Base-by-base conservation (phyloP, 2,888 invertebrate genomes). In the Drosophila histrio region DNA sequence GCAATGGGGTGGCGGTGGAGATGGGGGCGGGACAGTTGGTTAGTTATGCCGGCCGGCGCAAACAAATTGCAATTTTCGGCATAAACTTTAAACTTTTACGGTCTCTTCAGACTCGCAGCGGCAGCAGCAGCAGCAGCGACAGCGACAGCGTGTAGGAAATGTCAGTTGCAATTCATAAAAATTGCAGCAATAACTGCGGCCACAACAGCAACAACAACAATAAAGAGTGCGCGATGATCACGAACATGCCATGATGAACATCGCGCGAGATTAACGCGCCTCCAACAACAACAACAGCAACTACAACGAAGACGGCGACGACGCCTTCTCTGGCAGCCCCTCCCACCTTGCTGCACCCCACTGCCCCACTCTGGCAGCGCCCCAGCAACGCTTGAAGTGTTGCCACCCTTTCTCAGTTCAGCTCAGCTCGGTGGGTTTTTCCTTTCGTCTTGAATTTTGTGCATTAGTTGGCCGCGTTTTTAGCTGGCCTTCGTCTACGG, bases 111-210 rank as follows among this genome's bases (percentile, higher is more conserved):
- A 8, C 36, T 32, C 46, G 22, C 3, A 44, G 15, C 22, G 28
- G 39, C 30, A 26, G 36, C 74, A 65, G 66, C 80, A 32, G 39
- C 30, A 26, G 36, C 74, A 65, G 66, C 80, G 79, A n/a, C n/a
- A 32, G 39, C 30, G 30, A 39, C 74, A 65, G 66, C 80, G 79
- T 87, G 80, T 82, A 90, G 90, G 89, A 90, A 90, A 90, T 89
- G 90, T 90, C 90, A 90, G 89, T 83, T 83, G 88, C 83, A 88
- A 87, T 89, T 88, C 90, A 87, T 84, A 88, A 86, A 88, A 88
- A 85, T 88, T 85, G 79, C 90, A 65, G 79, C 83, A 88, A 88
- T 77, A 77, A 64, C 73, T 72, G 73, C 68, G 52, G 65, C 70
- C 49, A 53, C 46, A 43, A 8, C 36, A 13, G 17, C 50, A 22